These are phyloP conservation scores for Alviniconcha marisindica DNA, from an alignment of 1,140 invertebrate genomes.

Conservation along the genomic window DNA sequence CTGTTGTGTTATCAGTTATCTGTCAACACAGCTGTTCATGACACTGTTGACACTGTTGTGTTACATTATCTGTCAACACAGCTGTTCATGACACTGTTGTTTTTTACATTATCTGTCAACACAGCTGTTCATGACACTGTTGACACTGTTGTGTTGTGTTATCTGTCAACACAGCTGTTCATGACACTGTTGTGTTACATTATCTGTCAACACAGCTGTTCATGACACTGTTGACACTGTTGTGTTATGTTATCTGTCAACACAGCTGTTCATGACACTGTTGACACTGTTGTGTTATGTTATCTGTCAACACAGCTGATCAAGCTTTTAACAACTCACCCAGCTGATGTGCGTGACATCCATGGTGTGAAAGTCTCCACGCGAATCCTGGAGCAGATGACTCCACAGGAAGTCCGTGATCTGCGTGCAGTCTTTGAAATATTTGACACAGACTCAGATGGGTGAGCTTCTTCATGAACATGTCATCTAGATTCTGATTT, in stretches of 20 bases:
- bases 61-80: too few species aligned
- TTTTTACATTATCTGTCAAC: neutral
- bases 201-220: neutral
- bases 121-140: neutral
- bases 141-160: neutral
- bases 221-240: neutral
- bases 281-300: neutral
- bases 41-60: too few species aligned
- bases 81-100: neutral
- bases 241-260: neutral
- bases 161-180: neutral
- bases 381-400: conserved; percentile 67
- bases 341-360: conserved; percentile 70
- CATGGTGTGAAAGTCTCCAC: conserved; percentile 71
- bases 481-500: too few species aligned
- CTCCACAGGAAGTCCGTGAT: conserved; percentile 73
- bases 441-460: conserved; percentile 71
- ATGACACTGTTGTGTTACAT: neutral
- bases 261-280: conserved; percentile 15
- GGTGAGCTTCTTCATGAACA: too few species aligned
- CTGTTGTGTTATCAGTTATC: too few species aligned
- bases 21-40: too few species aligned
- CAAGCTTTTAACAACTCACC: conserved; percentile 66
- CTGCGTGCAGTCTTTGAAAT: conserved; percentile 71
- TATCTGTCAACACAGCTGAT: conserved; percentile 63